These are phyloP conservation scores for Parnassius mnemosyne DNA, from an alignment of 2,888 invertebrate genomes.

Conservation along the genomic window DNA sequence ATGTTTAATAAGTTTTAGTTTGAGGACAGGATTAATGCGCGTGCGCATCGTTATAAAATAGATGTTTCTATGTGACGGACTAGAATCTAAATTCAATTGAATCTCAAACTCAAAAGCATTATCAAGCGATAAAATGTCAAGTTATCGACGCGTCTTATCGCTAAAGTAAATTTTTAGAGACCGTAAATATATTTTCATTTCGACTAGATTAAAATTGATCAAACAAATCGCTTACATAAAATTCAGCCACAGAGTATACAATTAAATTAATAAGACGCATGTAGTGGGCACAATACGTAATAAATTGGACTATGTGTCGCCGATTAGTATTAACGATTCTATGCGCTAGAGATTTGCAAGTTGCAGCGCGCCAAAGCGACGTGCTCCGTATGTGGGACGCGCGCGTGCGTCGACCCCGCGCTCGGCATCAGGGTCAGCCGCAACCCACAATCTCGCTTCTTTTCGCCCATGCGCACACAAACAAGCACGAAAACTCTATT, in stretches of 20 bases:
- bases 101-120: too few species aligned
- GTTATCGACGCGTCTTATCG: too few species aligned
- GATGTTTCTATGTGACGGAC: too few species aligned
- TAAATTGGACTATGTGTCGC: conserved; percentile 33
- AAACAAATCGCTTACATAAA: not conserved
- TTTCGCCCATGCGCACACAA: conserved; percentile 37
- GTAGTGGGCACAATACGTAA: conserved; percentile 34
- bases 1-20: too few species aligned
- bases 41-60: too few species aligned
- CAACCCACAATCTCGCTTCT: conserved; percentile 41
- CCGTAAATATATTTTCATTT: not conserved
- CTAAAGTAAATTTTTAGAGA: too few species aligned
- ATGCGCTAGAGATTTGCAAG: conserved; percentile 66
- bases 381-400: conserved; percentile 70
- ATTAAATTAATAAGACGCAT: conserved; percentile 18
- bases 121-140: too few species aligned
- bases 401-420: conserved; percentile 72
- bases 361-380: conserved; percentile 51
- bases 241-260: conserved; percentile 2
- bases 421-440: conserved; percentile 75
- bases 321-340: conserved; percentile 42
- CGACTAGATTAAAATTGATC: not conserved
- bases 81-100: too few species aligned
- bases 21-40: too few species aligned
- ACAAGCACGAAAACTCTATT: conserved; percentile 27